Percentiles rank a stretch among this genome's conserved stretches.
Evolutionary conservation across 2,113 vertebrate species (phyloP).

Genomic region (Mus spicilegus): DNA sequence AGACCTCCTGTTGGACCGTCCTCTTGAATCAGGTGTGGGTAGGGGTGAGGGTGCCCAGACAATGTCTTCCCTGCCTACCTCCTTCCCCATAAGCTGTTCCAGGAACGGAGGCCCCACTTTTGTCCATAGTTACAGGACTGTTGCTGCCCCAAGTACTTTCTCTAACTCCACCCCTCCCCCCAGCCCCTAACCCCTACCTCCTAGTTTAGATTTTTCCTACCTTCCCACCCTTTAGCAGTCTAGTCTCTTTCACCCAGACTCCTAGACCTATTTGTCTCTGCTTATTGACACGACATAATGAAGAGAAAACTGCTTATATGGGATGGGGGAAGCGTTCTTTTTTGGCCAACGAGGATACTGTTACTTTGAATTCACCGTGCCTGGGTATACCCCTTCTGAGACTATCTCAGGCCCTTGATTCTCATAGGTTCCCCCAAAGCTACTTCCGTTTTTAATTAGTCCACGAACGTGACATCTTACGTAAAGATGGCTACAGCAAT

Average conservation of each 20-base stretch:
- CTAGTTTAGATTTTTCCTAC: not conserved
- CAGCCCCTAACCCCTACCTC: not conserved
- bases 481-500: not conserved
- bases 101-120: not conserved
- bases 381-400: not conserved
- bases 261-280: not conserved
- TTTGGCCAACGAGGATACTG: not conserved
- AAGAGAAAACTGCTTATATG: not conserved
- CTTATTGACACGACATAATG: too few relatives aligned
- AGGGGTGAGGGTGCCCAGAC: not conserved
- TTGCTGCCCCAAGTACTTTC: fast-evolving
- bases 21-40: not conserved
- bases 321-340: not conserved
- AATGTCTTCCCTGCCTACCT: not conserved
- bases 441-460: not conserved
- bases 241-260: not conserved
- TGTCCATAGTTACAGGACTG: too few relatives aligned
- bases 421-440: not conserved
- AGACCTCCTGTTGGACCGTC: not conserved
- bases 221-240: not conserved
- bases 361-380: not conserved
- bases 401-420: not conserved
- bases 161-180: not conserved
- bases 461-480: not conserved
- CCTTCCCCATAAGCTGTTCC: not conserved